A percentile compares a stretch with the other conserved stretches of the same genome.
phyloP scores from a whole-genome alignment of 2,113 vertebrate genomes.

The Rostratula benghalensis region DNA sequence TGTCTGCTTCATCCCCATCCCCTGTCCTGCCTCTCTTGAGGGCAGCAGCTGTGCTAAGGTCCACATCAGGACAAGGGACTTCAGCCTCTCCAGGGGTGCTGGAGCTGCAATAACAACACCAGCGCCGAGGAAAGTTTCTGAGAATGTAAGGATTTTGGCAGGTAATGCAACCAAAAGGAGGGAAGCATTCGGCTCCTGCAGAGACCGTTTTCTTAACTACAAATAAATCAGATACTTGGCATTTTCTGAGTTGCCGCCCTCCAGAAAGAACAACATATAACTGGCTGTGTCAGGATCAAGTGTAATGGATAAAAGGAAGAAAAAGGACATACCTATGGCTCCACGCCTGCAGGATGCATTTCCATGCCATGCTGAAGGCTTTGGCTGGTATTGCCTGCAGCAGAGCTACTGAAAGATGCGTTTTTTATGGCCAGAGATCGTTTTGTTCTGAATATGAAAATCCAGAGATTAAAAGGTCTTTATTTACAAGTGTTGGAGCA shows the following conservation, averaged over 20 bases:
- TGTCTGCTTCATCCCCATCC: background rate
- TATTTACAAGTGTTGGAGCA: background rate
- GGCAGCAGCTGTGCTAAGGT: background rate
- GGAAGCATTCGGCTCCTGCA: background rate
- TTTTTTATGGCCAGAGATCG: background rate
- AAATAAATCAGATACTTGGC: background rate
- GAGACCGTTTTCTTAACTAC: background rate
- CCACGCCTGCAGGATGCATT: background rate
- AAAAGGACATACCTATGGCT: background rate
- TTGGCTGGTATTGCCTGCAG: background rate
- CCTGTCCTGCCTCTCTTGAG: background rate
- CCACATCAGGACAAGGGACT: fast-evolving
- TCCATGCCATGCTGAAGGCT: background rate
- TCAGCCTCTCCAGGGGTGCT: background rate
- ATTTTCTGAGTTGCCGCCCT: background rate
- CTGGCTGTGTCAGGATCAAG: background rate
- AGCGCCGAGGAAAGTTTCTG: background rate
- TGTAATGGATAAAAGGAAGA: background rate
- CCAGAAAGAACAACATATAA: background rate
- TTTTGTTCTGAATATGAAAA: background rate
- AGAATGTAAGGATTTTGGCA: background rate
- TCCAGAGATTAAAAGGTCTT: background rate
- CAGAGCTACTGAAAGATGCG: background rate
- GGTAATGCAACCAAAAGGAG: background rate
- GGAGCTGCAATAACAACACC: background rate